Evolutionary conservation across 1,140 invertebrate genomes (phyloP), one percentile per base, ranked within the genome.

Genomic region (Megalonaias nervosa): DNA sequence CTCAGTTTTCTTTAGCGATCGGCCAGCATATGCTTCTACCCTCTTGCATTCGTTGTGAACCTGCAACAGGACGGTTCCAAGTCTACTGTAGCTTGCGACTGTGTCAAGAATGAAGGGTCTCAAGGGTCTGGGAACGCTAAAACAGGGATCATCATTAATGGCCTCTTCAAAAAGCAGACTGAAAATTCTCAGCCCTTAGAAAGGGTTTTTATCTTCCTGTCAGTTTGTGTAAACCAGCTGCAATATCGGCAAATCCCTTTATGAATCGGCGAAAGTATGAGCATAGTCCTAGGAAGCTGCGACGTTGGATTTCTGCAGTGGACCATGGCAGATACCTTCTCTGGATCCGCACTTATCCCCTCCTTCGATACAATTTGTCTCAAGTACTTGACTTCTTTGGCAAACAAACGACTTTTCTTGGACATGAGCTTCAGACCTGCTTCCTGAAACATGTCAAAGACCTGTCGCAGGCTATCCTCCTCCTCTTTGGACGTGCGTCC

Each of bases 31-130:
- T 9, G 77, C 77, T 1, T 69, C 26, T 12, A 79, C 77, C 21
- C 65, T 55, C 26, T 79, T 71, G 55, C 74, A 4, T 14, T 84
- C 81, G 48, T 86, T 77, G 14, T 82, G 61, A 12, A 83, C 77
- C 79, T 92, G 89, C 21, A 85, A 83, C 16, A 92, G 60, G 13
- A 90, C 85, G 26, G 87, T 89, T 14, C 87, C 88, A 61, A 91
- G 79, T 16, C 88, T 86, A 81, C 83, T 78, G n/a, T 89, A 82
- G 56, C 87, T 88, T 23, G 90, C 90, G 81, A 92, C 91, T 0
- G 87, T 89, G 61, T 89, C 87, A 1, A 91, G 75, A 5, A 86
- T 88, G 58, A 90, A 89, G 0, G 80, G 82, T 79, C n/a, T n/a
- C n/a, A n/a, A n/a, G n/a, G n/a, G n/a, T 89, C 78, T 60, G 88